Percentiles rank a stretch among this genome's conserved stretches.
Evolutionary conservation across 2,888 invertebrate species (phyloP).

Genomic region (Lepetodrilus schrolli): DNA sequence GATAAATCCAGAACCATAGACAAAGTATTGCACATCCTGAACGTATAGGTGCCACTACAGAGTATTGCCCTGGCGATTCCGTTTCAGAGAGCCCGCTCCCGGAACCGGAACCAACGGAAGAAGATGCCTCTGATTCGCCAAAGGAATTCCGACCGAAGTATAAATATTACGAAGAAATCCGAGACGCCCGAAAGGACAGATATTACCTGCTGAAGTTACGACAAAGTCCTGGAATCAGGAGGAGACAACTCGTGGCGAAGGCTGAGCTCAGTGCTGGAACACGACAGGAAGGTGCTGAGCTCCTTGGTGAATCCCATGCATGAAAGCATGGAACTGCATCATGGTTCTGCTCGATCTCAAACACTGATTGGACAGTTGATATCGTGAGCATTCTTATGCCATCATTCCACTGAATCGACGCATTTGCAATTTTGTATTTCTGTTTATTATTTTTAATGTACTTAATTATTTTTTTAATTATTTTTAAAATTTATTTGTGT

Average conservation of each 20-base stretch:
- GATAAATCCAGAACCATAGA: too few relatives aligned
- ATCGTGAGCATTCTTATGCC: too few relatives aligned
- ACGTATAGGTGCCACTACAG: too few relatives aligned
- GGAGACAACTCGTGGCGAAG: conserved; percentile 56
- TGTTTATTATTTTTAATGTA: too few relatives aligned
- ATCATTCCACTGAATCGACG: too few relatives aligned
- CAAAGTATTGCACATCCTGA: too few relatives aligned
- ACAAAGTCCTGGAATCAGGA: conserved; percentile 62
- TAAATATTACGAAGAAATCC: conserved; percentile 65
- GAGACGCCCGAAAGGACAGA: conserved; percentile 58
- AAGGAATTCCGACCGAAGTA: conserved; percentile 65
- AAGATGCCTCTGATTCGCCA: neutral
- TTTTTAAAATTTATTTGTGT: too few relatives aligned
- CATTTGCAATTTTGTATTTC: too few relatives aligned
- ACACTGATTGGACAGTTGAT: neutral
- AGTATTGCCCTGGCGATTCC: too few relatives aligned
- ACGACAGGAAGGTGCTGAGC: conserved; percentile 32
- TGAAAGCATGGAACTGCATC: conserved; percentile 19
- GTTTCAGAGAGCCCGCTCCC: conserved; percentile 37
- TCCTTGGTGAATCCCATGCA: conserved; percentile 45
- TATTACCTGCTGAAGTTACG: conserved; percentile 59
- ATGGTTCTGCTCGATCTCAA: too few relatives aligned
- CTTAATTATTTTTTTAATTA: too few relatives aligned
- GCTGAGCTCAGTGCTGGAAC: conserved; percentile 37
- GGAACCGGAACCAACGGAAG: conserved; percentile 35